Conservation (phyloP, 2,797 vertebrate genomes). For the Alauda arvensis region DNA sequence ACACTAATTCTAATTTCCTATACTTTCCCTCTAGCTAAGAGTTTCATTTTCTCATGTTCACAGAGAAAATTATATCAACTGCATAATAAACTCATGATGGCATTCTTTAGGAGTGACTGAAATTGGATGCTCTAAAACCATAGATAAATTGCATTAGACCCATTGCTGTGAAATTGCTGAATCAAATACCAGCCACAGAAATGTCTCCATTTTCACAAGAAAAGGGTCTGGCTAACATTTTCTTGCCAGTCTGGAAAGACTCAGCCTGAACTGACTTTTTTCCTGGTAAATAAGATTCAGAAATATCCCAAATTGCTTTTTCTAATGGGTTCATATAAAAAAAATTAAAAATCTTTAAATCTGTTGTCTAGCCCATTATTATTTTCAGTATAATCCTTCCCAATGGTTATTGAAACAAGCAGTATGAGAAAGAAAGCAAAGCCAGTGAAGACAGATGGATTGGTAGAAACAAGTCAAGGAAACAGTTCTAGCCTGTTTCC, state of each 20-base stretch:
- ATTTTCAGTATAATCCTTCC: neutral
- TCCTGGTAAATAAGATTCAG: neutral
- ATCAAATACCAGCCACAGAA: constrained; percentile 1
- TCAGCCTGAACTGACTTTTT: neutral
- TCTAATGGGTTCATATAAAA: neutral
- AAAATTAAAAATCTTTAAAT: neutral
- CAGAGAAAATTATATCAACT: neutral
- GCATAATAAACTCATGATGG: neutral
- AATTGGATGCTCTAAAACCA: neutral
- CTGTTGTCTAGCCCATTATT: neutral
- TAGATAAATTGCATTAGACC: neutral
- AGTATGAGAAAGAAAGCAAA: neutral
- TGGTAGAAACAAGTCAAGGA: neutral
- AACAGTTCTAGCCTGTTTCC: neutral
- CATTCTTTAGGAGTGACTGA: constrained; percentile 4
- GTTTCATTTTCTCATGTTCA: neutral
- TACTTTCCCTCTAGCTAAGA: neutral
- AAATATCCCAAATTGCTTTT: neutral
- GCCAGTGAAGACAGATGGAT: neutral
- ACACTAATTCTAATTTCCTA: neutral
- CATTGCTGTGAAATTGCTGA: constrained; percentile 28
- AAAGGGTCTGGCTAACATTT: neutral
- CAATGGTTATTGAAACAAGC: neutral
- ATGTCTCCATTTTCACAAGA: constrained; percentile 15
- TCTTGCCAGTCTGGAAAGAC: neutral